Evolutionary conservation across 2,113 vertebrate genomes (phyloP).

Genomic region (Gallinago paraguaiae): DNA sequence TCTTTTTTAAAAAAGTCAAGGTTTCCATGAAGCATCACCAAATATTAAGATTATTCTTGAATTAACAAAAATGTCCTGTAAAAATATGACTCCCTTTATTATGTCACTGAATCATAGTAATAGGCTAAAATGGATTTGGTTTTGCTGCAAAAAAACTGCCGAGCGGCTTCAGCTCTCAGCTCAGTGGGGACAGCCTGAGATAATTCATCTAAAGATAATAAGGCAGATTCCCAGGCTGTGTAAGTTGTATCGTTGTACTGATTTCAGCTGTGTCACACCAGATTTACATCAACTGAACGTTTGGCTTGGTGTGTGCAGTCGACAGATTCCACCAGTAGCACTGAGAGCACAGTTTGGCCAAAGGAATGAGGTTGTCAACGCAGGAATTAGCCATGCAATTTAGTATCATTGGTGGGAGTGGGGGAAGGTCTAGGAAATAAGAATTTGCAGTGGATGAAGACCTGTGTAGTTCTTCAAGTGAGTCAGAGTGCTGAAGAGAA

Average conservation of each 20-base stretch:
- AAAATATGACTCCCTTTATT: not conserved
- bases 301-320: not conserved
- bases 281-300: slow-evolving; percentile 8
- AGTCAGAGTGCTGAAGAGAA: not conserved
- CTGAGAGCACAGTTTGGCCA: not conserved
- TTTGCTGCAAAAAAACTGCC: not conserved
- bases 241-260: not conserved
- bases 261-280: not conserved
- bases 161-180: not conserved
- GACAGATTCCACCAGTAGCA: not conserved
- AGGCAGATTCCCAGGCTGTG: not conserved
- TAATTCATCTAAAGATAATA: not conserved
- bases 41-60: not conserved
- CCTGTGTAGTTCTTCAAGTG: not conserved
- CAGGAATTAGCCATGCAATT: not conserved
- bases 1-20: not conserved
- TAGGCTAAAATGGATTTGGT: not conserved
- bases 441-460: not conserved
- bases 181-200: not conserved
- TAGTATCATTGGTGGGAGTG: not conserved
- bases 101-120: not conserved
- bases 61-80: not conserved
- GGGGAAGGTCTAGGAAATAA: not conserved
- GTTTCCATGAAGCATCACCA: not conserved
- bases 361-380: not conserved